phyloP scores from a whole-genome alignment of 2,113 vertebrate genomes.

The Tetraodon nigroviridis region DNA sequence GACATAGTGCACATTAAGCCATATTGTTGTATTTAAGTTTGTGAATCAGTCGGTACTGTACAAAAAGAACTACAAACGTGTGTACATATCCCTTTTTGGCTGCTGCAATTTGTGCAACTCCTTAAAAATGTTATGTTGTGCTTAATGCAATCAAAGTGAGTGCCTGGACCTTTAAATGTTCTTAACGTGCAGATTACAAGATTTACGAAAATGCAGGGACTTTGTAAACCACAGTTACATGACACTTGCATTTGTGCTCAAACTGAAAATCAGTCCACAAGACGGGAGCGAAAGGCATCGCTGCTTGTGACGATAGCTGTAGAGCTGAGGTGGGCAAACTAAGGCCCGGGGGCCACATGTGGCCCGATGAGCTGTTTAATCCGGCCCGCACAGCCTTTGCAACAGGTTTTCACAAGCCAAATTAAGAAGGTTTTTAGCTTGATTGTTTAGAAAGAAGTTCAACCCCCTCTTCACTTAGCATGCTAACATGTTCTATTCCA shows the following conservation, averaged over 20 bases:
- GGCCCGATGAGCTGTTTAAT: no score
- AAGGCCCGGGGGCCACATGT: no score
- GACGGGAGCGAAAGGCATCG: conserved; percentile 35
- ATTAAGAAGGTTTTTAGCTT: no score
- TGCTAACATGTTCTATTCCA: no score
- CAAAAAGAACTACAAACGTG: conserved; percentile 66
- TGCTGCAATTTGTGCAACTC: conserved; percentile 81
- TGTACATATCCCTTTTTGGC: conserved; percentile 78
- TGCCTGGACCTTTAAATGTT: conserved; percentile 78
- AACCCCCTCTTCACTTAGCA: no score
- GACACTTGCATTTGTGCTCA: conserved; percentile 55
- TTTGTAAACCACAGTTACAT: conserved; percentile 73
- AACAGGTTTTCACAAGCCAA: no score
- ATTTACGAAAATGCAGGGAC: conserved; percentile 77
- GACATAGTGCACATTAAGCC: conserved; percentile 63
- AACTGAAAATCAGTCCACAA: conserved; percentile 46
- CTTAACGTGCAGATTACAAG: conserved; percentile 71
- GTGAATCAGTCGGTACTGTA: conserved; percentile 70
- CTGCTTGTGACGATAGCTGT: conserved; percentile 41
- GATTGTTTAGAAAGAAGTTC: no score
- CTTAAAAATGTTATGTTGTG: conserved; percentile 80
- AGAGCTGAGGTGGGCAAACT: no score
- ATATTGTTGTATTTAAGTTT: conserved; percentile 64
- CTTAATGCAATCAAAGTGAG: conserved; percentile 85
- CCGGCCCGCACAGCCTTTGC: no score